Base-by-base conservation (phyloP, 1,140 invertebrate genomes). In the Halesus radiatus region DNA sequence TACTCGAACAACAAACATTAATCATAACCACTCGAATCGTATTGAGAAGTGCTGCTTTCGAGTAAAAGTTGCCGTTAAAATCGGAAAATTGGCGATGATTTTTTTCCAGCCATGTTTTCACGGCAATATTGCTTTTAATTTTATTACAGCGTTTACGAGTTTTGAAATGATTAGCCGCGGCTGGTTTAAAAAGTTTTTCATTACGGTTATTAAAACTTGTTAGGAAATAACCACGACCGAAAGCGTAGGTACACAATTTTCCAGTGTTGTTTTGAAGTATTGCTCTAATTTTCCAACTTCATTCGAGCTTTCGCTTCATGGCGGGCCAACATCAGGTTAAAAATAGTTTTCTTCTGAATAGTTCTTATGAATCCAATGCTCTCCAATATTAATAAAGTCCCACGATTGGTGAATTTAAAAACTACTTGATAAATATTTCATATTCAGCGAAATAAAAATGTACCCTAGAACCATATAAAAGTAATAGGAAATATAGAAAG, bases 1-100 rank as follows among this genome's bases (percentile, higher is more conserved):
- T 82, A 73, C 77, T 82, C 68, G 62, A 73, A 79, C 53, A 79
- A 73, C 77, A 72, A 58, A 79, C 53, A 66, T 56, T 22, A 58
- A 56, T 79, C 78, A 73, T 56, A 77, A 77, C 62, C 26, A 66
- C 62, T 66, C n/a, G 16, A 66, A 23, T 29, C n/a, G 62, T 66
- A 66, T n/a, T 60, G 62, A 32, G 32, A 66, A 29, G 62, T 66
- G 62, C 62, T 66, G 62, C 62, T 66, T 32, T 8, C 37, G 50
- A 73, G 5, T n/a, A 53, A 1, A 37, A 50, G 2, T 70, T 45
- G 8, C 29, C 29, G 37, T 45, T 45, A 45, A 45, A 45, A 45
- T 0, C 37, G 29, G 29, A 26, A 32, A 66, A 26, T 66, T 66
- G 22, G 62, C 16, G 62, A 66, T 26, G 3, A 29, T 66, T 29